These are phyloP conservation scores for Acholoe squamosa DNA, from an alignment of 2,888 invertebrate genomes.

Conservation along the genomic window DNA sequence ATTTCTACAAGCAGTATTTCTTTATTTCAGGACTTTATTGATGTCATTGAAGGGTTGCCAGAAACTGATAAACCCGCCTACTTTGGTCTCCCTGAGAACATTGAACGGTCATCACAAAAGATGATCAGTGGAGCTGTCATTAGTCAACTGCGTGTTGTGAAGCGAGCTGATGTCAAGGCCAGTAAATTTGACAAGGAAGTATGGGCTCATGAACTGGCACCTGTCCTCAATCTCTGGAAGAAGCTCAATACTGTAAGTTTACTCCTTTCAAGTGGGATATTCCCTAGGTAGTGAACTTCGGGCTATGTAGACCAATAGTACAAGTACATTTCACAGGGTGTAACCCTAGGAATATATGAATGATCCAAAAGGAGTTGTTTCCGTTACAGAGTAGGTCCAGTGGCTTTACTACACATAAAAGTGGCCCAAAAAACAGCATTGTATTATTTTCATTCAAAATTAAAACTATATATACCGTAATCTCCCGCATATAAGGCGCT, in stretches of 20 bases:
- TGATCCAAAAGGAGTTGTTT: too few species aligned
- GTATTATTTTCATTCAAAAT: too few species aligned
- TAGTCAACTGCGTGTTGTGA: slow-evolving; percentile 86
- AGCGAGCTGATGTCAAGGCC: slow-evolving; percentile 83
- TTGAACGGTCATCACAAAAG: slow-evolving; percentile 92
- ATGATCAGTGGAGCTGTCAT: slow-evolving; percentile 87
- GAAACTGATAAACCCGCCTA: slow-evolving; percentile 90
- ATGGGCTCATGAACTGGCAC: slow-evolving; percentile 87
- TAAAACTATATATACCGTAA: too few species aligned
- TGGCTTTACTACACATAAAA: too few species aligned
- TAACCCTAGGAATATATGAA: too few species aligned
- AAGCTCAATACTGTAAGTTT: slow-evolving; percentile 86
- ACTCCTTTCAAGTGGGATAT: neutral
- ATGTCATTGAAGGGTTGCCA: slow-evolving; percentile 88
- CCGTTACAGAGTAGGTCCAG: too few species aligned
- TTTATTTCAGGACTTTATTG: slow-evolving; percentile 87
- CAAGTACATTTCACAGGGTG: too few species aligned
- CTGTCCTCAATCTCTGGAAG: slow-evolving; percentile 92
- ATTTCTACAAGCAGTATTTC: neutral
- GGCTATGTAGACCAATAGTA: too few species aligned
- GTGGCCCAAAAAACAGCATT: too few species aligned
- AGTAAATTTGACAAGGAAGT: slow-evolving; percentile 85
- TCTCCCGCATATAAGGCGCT: too few species aligned
- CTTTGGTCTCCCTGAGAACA: slow-evolving; percentile 94
- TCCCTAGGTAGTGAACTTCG: too few species aligned